Evolutionary conservation across 2,113 vertebrate genomes (phyloP).

Genomic region (Grantiella picta): DNA sequence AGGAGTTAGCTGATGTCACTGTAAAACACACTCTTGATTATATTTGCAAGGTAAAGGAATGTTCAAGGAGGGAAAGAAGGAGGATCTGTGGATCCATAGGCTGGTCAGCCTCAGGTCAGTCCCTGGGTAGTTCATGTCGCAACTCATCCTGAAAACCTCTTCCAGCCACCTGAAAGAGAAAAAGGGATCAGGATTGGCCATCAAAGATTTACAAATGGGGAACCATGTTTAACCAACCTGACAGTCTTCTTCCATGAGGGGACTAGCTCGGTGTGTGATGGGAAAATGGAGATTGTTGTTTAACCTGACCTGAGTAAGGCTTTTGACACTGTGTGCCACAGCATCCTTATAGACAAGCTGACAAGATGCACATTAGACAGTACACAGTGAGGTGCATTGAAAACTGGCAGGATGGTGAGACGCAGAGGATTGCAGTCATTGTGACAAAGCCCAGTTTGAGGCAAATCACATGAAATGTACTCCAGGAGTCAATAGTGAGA

Average conservation of each 20-base stretch:
- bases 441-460: background rate
- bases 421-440: background rate
- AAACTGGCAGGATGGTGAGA: background rate
- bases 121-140: background rate
- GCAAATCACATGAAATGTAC: background rate
- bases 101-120: background rate
- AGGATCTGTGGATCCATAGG: background rate
- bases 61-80: background rate
- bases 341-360: background rate
- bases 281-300: background rate
- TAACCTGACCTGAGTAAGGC: background rate
- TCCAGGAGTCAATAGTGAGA: background rate
- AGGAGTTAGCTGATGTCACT: background rate
- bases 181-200: background rate
- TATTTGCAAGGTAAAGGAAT: background rate
- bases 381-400: background rate
- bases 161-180: background rate
- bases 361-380: background rate
- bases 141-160: background rate
- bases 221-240: background rate
- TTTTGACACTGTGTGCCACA: background rate
- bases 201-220: background rate
- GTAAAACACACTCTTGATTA: background rate
- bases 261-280: background rate
- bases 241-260: background rate